Base-by-base conservation (phyloP, 1,140 invertebrate species). In the Dufourea novaeangliae region DNA sequence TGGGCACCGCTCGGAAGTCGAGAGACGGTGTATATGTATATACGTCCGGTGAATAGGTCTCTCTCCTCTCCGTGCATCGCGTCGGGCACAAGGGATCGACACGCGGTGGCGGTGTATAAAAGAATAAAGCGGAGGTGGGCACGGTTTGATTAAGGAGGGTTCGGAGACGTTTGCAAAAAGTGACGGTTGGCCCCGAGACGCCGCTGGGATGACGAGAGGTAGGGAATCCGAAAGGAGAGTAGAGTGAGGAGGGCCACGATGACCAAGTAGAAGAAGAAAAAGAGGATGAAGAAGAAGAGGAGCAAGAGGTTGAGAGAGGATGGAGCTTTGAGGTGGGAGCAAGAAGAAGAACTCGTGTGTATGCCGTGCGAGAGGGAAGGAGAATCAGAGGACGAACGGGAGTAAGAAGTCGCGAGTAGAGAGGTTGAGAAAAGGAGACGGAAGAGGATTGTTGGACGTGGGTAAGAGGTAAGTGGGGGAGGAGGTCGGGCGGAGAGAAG, bases 81-180 rank as follows among this genome's bases (percentile, higher is more conserved):
- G 34, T 3, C 46, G 20, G 46, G 37, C n/a, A 54, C 59, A 52
- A 46, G 54, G 64, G 73, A 68, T 75, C 73, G 73, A 75, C 73
- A 75, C 73, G 73, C 74, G 74, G 67, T 77, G 74, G 46, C 64
- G 54, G 69, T n/a, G n/a, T 66, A 77, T 64, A 64, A 66, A 57
- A 70, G 69, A 78, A 78, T 69, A 70, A 64, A 71, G 66, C 74
- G 85, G 84, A 83, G 87, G 84, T 86, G 86, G 87, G 83, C 84
- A 84, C 86, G 83, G 86, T 89, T 88, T 89, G 88, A 89, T 89
- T 88, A 87, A 89, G 87, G 87, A 88, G 87, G 83, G 83, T 64
- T 78, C 71, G 79, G 84, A 85, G 86, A 87, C 85, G 82, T 89
- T 88, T 88, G 87, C 69, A 89, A 89, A 87, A 89, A 87, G 82